Conservation (phyloP, 2,113 vertebrate genomes). For the Tragelaphus imberbis region DNA sequence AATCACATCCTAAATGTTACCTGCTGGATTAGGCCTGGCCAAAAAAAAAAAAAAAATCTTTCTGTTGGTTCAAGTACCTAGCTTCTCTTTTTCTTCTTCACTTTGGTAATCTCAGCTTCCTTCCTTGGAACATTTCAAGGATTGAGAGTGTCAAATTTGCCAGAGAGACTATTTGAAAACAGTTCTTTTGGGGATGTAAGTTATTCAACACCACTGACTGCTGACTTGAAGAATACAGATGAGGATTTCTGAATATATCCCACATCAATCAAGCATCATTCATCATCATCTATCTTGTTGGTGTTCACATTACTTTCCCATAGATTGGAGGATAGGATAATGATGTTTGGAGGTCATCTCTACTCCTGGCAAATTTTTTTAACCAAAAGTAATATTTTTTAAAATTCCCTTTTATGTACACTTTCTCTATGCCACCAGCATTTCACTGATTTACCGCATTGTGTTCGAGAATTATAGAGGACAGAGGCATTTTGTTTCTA, state of each 20-base stretch:
- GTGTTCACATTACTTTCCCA: not conserved
- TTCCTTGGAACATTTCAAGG: not conserved
- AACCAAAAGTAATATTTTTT: not conserved
- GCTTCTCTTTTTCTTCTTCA: not conserved
- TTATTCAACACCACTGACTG: not conserved
- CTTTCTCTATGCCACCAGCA: not conserved
- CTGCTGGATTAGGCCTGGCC: rapidly evolving
- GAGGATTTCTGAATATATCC: not conserved
- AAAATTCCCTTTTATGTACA: not conserved
- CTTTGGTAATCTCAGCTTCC: not conserved
- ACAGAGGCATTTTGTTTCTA: not conserved
- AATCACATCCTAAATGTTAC: not conserved
- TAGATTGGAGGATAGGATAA: not conserved
- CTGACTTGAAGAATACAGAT: conserved; percentile 1
- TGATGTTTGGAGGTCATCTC: not conserved
- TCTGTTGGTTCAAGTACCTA: not conserved
- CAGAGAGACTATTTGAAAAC: not conserved
- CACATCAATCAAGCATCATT: not conserved
- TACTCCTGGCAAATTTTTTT: not conserved
- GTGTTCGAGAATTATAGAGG: not conserved
- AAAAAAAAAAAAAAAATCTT: not conserved
- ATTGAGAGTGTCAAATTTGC: not conserved
- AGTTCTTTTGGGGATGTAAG: not conserved
- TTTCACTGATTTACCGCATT: not conserved
- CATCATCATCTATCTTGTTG: not conserved